phyloP scores from a whole-genome alignment of 2,888 invertebrate species.

The Watsonalla cultraria region DNA sequence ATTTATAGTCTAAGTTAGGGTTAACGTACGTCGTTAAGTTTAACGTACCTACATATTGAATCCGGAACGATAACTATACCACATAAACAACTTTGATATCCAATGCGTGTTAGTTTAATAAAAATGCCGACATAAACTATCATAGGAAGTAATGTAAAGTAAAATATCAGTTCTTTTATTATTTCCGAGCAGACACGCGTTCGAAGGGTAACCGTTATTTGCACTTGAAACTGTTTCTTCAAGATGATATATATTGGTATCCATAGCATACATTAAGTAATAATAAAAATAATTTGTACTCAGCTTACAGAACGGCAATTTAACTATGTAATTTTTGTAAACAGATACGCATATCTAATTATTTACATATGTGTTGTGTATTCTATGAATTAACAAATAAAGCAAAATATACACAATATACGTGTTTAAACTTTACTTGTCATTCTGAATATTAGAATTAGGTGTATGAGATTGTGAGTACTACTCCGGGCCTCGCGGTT shows the following conservation, averaged over 20 bases:
- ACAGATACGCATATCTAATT: no score
- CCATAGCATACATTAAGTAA: no score
- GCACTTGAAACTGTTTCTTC: slow-evolving; percentile 15
- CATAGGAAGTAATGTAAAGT: neutral
- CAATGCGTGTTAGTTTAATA: neutral
- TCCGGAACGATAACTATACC: neutral
- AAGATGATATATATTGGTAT: slow-evolving; percentile 9
- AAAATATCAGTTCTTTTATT: neutral
- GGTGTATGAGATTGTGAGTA: no score
- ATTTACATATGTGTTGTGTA: no score
- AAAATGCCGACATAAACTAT: neutral
- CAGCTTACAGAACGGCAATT: no score
- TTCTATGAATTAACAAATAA: no score
- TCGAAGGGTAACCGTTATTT: slow-evolving; percentile 12
- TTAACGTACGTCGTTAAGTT: slow-evolving; percentile 10
- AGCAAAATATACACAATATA: no score
- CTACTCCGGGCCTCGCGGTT: no score
- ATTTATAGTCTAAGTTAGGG: slow-evolving; percentile 23
- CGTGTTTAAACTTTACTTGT: no score
- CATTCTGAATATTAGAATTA: no score
- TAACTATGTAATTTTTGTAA: no score
- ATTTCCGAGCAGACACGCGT: slow-evolving; percentile 3
- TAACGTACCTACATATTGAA: neutral
- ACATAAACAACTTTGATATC: neutral
- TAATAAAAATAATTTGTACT: no score